Conservation (phyloP, 2,888 invertebrate species). For the Ochropleura leucogaster region DNA sequence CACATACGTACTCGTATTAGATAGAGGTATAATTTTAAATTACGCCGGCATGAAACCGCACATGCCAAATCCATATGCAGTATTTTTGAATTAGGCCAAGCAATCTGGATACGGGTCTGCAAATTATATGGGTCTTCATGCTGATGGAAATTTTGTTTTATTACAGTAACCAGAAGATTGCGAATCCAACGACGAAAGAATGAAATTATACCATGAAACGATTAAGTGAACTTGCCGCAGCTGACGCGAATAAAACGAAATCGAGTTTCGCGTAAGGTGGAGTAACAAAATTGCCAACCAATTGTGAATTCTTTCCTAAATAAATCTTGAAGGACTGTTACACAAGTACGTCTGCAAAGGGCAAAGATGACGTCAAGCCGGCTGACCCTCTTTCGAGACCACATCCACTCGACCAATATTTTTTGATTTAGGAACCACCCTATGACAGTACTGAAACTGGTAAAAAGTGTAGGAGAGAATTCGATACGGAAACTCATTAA, state of each 20-base stretch:
- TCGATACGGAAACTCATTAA: conserved; percentile 6
- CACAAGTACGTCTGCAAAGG: conserved; percentile 27
- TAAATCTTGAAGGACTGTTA: conserved; percentile 19
- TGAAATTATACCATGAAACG: conserved; percentile 36
- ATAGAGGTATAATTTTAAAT: conserved; percentile 33
- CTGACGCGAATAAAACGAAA: conserved; percentile 16
- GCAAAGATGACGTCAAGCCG: conserved; percentile 73
- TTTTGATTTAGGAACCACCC: conserved; percentile 62
- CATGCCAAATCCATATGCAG: conserved; percentile 60
- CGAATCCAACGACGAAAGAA: conserved; percentile 15
- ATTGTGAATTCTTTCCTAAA: conserved; percentile 12
- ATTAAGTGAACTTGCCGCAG: conserved; percentile 33
- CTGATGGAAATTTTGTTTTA: conserved; percentile 42
- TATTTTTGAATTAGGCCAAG: conserved; percentile 66
- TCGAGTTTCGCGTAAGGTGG: background rate
- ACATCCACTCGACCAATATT: conserved; percentile 68
- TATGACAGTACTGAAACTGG: conserved; percentile 29
- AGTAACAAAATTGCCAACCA: background rate
- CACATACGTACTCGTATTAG: background rate
- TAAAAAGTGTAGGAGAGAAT: conserved; percentile 8
- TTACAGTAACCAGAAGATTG: conserved; percentile 31
- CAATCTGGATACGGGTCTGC: conserved; percentile 62
- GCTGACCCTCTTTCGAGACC: conserved; percentile 73
- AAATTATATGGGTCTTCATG: conserved; percentile 56
- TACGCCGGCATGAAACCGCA: conserved; percentile 35